Evolutionary conservation across 2,888 invertebrate species (phyloP), one percentile per base, ranked within the genome.

Genomic region (Tetragonula carbonaria): DNA sequence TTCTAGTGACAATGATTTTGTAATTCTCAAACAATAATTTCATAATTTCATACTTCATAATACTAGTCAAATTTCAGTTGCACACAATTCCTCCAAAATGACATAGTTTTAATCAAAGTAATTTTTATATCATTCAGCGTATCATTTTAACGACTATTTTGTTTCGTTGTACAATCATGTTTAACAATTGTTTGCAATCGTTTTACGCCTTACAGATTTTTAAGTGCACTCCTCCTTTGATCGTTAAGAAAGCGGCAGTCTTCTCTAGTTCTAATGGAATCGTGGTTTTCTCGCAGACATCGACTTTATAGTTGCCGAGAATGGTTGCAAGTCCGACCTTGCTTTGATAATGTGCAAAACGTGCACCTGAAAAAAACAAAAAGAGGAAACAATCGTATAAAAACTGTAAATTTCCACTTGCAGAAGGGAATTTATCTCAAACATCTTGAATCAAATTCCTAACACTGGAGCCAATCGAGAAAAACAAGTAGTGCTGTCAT

Each of bases 211-310:
- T 65, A 33, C 13, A 0, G 11, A 65, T 21, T 21, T 65, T 65
- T 18, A 65, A 65, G 21, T 33, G 2, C 21, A 33, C 33, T 21
- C 65, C 65, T 33, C 21, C 33, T 11, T 65, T 65, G 0, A 33
- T 0, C 21, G 1, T 0, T 4, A 0, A 5, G 4, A 63, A 4
- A 4, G 13, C 4, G 21, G 4, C 8, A 33, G 0, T 0, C 4
- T 2, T 33, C 1, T 65, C 33, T 11, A 2, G 0, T 65, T 66
- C 45, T 14, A 6, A 66, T 0, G 66, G 33, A 3, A 66, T 66
- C 4, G 11, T 38, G 8, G 45, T 66, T n/a, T 66, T 45, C 16
- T 66, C 66, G 4, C 66, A 66, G 14, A 66, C n/a, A 66, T 66
- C 16, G 38, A 66, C 66, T 38, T n/a, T 66, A 8, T 66, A 8